phyloP scores from a whole-genome alignment of 2,113 vertebrate genomes.

The Gymnocephalus cernua region DNA sequence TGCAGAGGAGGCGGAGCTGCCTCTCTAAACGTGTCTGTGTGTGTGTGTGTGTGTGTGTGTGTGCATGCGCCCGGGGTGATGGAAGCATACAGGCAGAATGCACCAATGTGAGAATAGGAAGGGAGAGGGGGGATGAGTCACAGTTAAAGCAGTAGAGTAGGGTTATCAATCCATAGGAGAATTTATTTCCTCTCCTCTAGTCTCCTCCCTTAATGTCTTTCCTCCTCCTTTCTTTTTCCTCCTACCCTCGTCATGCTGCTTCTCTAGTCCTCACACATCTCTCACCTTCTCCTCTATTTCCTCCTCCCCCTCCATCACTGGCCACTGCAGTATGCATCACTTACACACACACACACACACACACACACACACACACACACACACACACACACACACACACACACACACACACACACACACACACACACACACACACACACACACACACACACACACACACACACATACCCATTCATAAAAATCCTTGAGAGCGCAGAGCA shows the following conservation, averaged over 20 bases:
- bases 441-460: neutral
- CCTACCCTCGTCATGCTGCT: neutral
- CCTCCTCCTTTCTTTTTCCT: neutral
- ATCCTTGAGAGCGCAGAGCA: neutral
- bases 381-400: conserved; percentile 20
- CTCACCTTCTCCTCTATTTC: conserved; percentile 1
- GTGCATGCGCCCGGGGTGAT: neutral
- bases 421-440: conserved; percentile 2
- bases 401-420: conserved; percentile 15
- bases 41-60: conserved; percentile 25
- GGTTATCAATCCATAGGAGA: neutral
- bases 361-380: neutral
- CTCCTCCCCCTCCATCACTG: conserved; percentile 23
- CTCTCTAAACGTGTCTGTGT: conserved; percentile 6
- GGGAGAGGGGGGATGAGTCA: conserved; percentile 45
- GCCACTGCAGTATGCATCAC: conserved; percentile 59
- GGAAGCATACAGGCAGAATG: conserved; percentile 47
- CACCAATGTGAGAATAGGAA: conserved; percentile 51
- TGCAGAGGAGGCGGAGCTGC: conserved; percentile 77
- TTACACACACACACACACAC: conserved; percentile 2
- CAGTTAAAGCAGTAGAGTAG: conserved; percentile 3
- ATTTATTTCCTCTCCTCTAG: neutral
- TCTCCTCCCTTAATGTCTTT: conserved; percentile 10
- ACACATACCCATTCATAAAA: conserved; percentile 56
- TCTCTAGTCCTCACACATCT: conserved; percentile 8